These are phyloP conservation scores for Lacanobia wlatinum DNA, from an alignment of 2,888 invertebrate genomes.

Conservation along the genomic window DNA sequence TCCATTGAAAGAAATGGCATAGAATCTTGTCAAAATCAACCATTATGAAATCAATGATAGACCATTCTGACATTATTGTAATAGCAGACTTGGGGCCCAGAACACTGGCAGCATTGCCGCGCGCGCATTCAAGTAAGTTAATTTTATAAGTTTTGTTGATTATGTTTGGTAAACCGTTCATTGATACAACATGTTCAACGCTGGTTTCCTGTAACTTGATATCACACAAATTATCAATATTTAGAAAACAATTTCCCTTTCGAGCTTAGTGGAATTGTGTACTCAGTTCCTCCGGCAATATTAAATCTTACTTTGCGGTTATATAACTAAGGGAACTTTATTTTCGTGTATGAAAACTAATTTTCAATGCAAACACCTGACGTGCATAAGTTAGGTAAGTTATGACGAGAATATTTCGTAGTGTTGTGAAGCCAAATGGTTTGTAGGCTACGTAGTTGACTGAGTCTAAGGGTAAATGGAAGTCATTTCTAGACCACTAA, in stretches of 20 bases:
- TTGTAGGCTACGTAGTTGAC: neutral
- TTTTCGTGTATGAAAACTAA: constrained; percentile 59
- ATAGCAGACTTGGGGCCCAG: too few relatives aligned
- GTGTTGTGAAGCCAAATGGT: neutral
- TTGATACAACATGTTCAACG: neutral
- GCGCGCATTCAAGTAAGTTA: too few relatives aligned
- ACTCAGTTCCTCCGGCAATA: constrained; percentile 60
- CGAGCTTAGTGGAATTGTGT: constrained; percentile 62
- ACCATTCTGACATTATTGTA: too few relatives aligned
- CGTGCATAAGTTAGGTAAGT: neutral
- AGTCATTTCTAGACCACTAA: neutral
- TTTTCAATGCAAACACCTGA: constrained; percentile 40
- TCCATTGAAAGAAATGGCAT: too few relatives aligned
- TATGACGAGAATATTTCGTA: neutral
- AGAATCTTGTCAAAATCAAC: too few relatives aligned
- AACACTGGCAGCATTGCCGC: too few relatives aligned
- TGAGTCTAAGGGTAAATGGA: neutral
- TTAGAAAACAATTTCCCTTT: constrained; percentile 54
- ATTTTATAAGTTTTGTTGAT: neutral
- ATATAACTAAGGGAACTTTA: constrained; percentile 57
- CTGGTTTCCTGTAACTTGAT: neutral
- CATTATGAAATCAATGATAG: too few relatives aligned
- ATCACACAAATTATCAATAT: constrained; percentile 39
- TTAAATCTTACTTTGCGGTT: constrained; percentile 66
- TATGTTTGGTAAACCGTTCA: neutral